Evolutionary conservation across 2,797 vertebrate species (phyloP).

Genomic region (Brachyalestes nurse): DNA sequence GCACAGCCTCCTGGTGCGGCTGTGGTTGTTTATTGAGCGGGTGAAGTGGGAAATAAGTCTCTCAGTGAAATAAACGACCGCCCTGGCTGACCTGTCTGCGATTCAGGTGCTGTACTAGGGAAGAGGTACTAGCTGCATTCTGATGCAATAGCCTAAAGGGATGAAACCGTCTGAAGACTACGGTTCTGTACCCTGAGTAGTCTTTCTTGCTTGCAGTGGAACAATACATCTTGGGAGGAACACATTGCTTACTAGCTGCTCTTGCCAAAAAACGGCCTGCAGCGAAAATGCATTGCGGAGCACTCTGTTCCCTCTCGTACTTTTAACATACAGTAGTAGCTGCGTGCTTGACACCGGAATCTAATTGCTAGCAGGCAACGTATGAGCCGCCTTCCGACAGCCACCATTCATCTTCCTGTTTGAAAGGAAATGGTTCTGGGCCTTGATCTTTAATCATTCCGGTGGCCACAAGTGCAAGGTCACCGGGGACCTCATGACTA

Average conservation of each 20-base stretch:
- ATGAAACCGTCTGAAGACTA: background rate
- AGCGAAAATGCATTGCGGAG: constrained; percentile 37
- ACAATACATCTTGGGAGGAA: constrained; percentile 21
- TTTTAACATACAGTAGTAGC: constrained; percentile 27
- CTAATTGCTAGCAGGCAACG: constrained; percentile 55
- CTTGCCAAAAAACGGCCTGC: constrained; percentile 23
- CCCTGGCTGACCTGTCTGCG: constrained; percentile 9
- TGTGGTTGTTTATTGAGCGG: background rate
- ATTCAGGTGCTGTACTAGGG: constrained; percentile 3
- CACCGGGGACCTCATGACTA: constrained; percentile 58
- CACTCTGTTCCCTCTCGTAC: constrained; percentile 50
- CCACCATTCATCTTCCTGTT: constrained; percentile 63
- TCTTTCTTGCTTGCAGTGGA: constrained; percentile 4
- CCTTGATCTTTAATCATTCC: constrained; percentile 68
- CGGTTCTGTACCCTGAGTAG: background rate
- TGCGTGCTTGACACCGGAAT: constrained; percentile 37
- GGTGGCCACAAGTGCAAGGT: constrained; percentile 59
- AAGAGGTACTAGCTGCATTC: background rate
- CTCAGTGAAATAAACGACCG: constrained; percentile 10
- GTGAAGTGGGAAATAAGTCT: background rate
- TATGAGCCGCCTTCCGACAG: constrained; percentile 51
- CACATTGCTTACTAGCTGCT: constrained; percentile 12
- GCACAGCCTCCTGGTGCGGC: background rate
- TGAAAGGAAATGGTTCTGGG: constrained; percentile 57
- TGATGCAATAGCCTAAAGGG: constrained; percentile 19